Conservation (phyloP, 1,140 invertebrate species). For the Stenopsyche tienmushanensis region DNA sequence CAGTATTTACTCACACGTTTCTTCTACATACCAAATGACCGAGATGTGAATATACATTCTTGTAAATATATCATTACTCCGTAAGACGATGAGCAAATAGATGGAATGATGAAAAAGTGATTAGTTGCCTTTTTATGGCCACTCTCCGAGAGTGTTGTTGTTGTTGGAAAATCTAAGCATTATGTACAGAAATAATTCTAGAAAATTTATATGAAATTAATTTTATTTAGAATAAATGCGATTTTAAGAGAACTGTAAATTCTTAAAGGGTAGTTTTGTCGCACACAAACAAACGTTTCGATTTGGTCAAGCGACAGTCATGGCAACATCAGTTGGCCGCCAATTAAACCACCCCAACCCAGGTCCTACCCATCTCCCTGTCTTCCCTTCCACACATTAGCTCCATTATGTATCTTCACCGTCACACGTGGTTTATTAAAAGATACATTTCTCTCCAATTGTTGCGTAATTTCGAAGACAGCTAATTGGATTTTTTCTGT, state of each 20-base stretch:
- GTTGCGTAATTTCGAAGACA: slow-evolving; percentile 26
- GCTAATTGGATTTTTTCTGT: slow-evolving; percentile 17
- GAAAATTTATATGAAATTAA: too few species aligned
- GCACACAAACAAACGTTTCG: too few species aligned
- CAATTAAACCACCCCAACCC: slow-evolving; percentile 18
- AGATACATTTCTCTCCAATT: slow-evolving; percentile 29
- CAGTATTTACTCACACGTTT: slow-evolving; percentile 25
- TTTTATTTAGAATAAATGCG: too few species aligned
- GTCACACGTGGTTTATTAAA: slow-evolving; percentile 32
- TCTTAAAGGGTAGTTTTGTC: too few species aligned
- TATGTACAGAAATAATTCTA: too few species aligned
- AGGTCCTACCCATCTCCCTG: neutral
- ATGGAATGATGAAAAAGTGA: too few species aligned
- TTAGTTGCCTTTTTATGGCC: too few species aligned
- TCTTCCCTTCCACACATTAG: slow-evolving; percentile 26
- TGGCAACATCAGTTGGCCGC: slow-evolving; percentile 15
- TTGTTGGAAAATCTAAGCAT: too few species aligned
- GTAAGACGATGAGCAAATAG: too few species aligned
- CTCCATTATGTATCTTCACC: slow-evolving; percentile 29
- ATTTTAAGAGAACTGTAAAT: too few species aligned
- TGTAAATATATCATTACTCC: too few species aligned
- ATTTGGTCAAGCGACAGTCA: neutral
- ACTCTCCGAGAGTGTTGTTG: too few species aligned
- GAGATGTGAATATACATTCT: neutral
- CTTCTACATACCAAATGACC: neutral